Evolutionary conservation across 2,113 vertebrate genomes (phyloP).

Genomic region (Panthera leo): DNA sequence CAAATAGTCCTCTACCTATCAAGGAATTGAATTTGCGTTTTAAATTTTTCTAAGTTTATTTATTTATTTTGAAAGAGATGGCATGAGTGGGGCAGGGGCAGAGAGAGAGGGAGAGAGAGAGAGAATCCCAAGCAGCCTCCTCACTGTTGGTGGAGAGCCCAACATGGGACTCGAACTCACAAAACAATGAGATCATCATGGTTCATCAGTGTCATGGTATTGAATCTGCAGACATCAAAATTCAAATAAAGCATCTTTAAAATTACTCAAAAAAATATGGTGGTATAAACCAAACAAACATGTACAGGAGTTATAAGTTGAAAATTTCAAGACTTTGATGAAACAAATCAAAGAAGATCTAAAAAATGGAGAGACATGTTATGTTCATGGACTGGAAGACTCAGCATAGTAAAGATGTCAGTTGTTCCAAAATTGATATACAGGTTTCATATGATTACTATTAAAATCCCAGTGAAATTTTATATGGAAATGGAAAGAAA

Average conservation of each 20-base stretch:
- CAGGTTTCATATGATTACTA: neutral
- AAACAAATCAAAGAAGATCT: neutral
- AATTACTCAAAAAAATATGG: neutral
- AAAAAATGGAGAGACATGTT: neutral
- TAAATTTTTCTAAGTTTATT: too few relatives aligned
- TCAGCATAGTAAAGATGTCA: neutral
- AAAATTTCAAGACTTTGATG: neutral
- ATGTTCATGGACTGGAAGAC: neutral
- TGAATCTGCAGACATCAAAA: neutral
- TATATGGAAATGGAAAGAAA: neutral
- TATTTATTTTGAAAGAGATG: too few relatives aligned
- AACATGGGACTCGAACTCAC: too few relatives aligned
- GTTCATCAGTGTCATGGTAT: neutral
- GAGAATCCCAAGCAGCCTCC: too few relatives aligned
- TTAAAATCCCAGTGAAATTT: neutral
- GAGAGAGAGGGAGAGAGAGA: too few relatives aligned
- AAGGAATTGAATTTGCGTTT: neutral
- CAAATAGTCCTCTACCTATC: neutral
- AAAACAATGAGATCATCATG: too few relatives aligned
- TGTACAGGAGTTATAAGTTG: neutral
- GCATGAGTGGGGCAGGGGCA: too few relatives aligned
- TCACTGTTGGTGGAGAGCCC: too few relatives aligned
- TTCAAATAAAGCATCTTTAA: neutral
- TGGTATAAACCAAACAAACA: neutral
- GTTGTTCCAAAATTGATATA: neutral